These are phyloP conservation scores for Eutolmus rufibarbis DNA, from an alignment of 2,888 invertebrate genomes.

Conservation along the genomic window DNA sequence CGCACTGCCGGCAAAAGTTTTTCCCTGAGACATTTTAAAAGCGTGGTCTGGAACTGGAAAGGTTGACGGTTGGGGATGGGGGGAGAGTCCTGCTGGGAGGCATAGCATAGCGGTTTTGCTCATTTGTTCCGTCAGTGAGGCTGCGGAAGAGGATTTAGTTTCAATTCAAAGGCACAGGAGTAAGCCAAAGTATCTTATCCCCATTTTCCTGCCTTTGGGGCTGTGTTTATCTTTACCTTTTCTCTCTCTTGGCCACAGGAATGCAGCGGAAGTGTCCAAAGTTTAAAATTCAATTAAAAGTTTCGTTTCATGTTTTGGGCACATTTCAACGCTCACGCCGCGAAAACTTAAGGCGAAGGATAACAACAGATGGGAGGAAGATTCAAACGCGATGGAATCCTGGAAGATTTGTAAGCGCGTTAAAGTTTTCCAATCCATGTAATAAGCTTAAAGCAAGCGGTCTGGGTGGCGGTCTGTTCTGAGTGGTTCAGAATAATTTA, in stretches of 20 bases:
- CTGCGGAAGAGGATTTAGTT: background rate
- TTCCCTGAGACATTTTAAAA: background rate
- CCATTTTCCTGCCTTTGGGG: background rate
- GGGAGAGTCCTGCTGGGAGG: background rate
- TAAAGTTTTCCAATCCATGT: background rate
- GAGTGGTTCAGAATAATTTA: background rate
- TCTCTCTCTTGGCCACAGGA: background rate
- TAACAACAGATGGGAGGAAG: background rate
- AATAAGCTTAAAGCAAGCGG: background rate
- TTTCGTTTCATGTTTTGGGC: background rate
- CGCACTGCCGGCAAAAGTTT: background rate
- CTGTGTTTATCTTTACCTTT: background rate
- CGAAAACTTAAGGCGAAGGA: background rate
- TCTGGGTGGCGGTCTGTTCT: background rate
- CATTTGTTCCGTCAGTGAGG: background rate
- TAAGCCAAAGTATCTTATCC: background rate
- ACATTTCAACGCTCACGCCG: background rate
- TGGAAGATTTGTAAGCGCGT: background rate
- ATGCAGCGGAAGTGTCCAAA: conserved; percentile 10
- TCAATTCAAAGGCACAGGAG: background rate
- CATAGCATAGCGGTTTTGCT: background rate
- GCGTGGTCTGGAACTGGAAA: background rate
- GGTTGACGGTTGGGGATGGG: background rate
- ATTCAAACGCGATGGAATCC: background rate
- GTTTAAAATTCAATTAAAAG: conserved; percentile 33